phyloP scores from a whole-genome alignment of 2,797 vertebrate species.

The Malacoraja senta region DNA sequence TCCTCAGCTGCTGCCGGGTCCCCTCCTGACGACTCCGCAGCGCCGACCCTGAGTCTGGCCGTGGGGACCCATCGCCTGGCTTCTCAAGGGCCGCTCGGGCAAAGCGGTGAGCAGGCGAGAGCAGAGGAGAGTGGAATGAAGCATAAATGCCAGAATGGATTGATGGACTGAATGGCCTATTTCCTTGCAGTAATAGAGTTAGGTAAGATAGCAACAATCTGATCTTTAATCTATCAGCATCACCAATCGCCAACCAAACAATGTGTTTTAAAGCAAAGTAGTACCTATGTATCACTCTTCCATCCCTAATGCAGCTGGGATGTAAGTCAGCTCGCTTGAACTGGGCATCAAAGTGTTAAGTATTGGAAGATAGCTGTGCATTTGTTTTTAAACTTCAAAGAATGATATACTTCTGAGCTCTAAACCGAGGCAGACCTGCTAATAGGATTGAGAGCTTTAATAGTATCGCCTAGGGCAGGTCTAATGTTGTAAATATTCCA shows the following conservation, averaged over 20 bases:
- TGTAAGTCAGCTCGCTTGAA: neutral
- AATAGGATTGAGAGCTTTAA: constrained; percentile 32
- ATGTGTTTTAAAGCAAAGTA: too few species aligned
- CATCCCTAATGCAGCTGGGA: neutral
- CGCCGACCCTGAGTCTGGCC: too few species aligned
- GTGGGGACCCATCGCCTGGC: too few species aligned
- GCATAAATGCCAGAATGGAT: too few species aligned
- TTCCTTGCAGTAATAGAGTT: too few species aligned
- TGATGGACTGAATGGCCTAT: too few species aligned
- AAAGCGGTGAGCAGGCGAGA: too few species aligned
- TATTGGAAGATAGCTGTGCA: neutral
- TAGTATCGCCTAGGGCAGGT: constrained; percentile 7
- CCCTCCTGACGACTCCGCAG: too few species aligned
- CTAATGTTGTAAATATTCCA: constrained; percentile 28
- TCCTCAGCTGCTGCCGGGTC: too few species aligned
- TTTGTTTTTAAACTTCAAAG: constrained; percentile 25
- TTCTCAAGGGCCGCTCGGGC: too few species aligned
- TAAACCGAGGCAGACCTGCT: neutral
- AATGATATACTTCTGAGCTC: neutral
- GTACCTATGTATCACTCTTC: neutral
- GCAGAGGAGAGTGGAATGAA: too few species aligned
- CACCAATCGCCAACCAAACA: too few species aligned
- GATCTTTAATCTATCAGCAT: neutral
- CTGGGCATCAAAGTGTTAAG: constrained; percentile 25
- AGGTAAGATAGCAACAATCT: neutral